Base-by-base conservation (phyloP, 1,140 invertebrate genomes). In the Bombus sylvicola region DNA sequence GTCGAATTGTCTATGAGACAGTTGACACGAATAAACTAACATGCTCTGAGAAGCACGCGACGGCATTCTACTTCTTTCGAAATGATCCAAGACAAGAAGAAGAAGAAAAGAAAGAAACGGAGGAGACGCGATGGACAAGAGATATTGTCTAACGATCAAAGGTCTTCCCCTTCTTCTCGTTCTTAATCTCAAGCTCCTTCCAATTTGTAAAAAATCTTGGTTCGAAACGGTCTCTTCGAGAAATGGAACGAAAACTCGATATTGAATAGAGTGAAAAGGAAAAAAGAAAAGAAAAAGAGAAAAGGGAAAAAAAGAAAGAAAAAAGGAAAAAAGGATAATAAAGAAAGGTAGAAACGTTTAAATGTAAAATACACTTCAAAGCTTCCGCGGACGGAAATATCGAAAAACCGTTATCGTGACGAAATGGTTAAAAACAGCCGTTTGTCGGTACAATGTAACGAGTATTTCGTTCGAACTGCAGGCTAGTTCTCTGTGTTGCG, bases 381-480 rank as follows among this genome's bases (percentile, higher is more conserved):
- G 74, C 75, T 37, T 53, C 25, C 47, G 64, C 66, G 57, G 82
- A 37, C 82, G 83, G 53, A 84, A 79, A 84, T 79, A 84, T 79
- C 83, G 75, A 84, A 84, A 84, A 84, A 84, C 76, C 83, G 83
- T 72, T 79, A 84, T 84, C 83, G 74, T 84, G 76, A 84, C 76
- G 76, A 79, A 84, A 84, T 84, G 75, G 76, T 84, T 84, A 84
- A 84, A 84, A 84, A 84, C 83, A 77, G 82, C 81, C 75, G 83
- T 84, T 84, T 84, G 66, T 71, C 76, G 76, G 79, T 79, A 84
- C 83, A 84, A 84, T 79, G 83, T 79, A 84, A 84, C 82, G 76
- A 84, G 83, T 71, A 84, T 84, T 84, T 84, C 74, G 76, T 79
- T 84, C 39, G 66, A 79, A 83, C 81, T 83, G 43, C 82, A 34